A percentile compares a stretch with the other conserved stretches of the same genome.
These are phyloP conservation scores for Pogonomyrmex californicus DNA, from an alignment of 1,140 invertebrate genomes.

Conservation along the genomic window DNA sequence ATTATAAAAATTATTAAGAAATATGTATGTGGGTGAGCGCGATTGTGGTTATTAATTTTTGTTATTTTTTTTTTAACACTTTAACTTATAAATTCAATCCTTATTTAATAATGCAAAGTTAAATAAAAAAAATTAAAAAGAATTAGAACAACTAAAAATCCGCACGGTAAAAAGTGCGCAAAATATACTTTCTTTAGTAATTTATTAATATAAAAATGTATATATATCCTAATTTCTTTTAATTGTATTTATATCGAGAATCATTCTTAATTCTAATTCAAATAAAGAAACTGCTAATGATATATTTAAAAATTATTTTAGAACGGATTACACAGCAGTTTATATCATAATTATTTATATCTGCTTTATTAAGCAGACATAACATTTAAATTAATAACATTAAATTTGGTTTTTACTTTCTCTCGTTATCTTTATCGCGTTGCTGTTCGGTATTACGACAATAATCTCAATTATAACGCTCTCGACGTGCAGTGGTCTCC, in stretches of 20 bases:
- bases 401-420: background rate
- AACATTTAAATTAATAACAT: background rate
- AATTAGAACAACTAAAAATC: no score
- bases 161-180: no score
- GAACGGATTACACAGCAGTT: background rate
- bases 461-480: conserved; percentile 34
- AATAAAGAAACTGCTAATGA: background rate
- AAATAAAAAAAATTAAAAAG: background rate
- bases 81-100: background rate
- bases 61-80: background rate
- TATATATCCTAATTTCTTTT: no score
- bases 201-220: no score
- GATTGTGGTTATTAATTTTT: background rate
- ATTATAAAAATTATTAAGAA: conserved; percentile 29
- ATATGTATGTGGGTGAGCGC: background rate
- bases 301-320: background rate
- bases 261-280: no score
- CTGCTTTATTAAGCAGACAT: background rate
- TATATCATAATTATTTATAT: background rate
- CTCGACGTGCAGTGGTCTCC: background rate
- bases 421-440: background rate
- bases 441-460: background rate
- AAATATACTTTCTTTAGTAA: no score
- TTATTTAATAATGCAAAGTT: background rate
- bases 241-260: no score